A percentile compares a stretch with the other conserved stretches of the same genome.
Conservation (phyloP, 2,113 vertebrate genomes). For the Dasyprocta punctata region DNA sequence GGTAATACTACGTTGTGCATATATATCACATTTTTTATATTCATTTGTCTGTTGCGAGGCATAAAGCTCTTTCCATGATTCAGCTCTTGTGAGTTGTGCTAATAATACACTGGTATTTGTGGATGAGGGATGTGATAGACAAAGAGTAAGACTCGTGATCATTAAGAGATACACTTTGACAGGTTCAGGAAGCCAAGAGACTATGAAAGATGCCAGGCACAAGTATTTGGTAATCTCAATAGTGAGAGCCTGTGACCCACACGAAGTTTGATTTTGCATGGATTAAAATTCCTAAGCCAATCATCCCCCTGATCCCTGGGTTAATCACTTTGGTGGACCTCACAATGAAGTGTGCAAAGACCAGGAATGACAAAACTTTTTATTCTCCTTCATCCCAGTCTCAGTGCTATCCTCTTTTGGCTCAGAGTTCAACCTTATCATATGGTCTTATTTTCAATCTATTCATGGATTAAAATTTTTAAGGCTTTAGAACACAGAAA, state of each 20-base stretch:
- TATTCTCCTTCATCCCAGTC: background rate
- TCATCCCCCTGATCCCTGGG: background rate
- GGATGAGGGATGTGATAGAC: background rate
- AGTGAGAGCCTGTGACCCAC: background rate
- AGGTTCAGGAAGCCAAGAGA: background rate
- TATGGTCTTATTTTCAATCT: background rate
- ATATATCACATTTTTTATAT: background rate
- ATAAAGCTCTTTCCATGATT: background rate
- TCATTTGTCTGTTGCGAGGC: background rate
- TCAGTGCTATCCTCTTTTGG: background rate
- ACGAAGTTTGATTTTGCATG: background rate
- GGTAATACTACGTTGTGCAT: background rate
- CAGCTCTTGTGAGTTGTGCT: background rate
- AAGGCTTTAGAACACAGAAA: background rate
- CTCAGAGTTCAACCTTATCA: background rate
- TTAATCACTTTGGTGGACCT: background rate
- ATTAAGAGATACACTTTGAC: background rate
- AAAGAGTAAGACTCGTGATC: background rate
- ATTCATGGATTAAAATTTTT: background rate
- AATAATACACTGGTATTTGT: background rate
- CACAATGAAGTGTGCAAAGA: background rate
- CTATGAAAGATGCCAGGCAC: background rate
- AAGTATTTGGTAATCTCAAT: background rate
- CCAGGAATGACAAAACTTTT: accelerated
- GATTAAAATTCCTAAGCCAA: background rate